Percentiles rank a stretch among this genome's conserved stretches.
phyloP scores from a whole-genome alignment of 2,113 vertebrate genomes.

The Scytalopus superciliaris region DNA sequence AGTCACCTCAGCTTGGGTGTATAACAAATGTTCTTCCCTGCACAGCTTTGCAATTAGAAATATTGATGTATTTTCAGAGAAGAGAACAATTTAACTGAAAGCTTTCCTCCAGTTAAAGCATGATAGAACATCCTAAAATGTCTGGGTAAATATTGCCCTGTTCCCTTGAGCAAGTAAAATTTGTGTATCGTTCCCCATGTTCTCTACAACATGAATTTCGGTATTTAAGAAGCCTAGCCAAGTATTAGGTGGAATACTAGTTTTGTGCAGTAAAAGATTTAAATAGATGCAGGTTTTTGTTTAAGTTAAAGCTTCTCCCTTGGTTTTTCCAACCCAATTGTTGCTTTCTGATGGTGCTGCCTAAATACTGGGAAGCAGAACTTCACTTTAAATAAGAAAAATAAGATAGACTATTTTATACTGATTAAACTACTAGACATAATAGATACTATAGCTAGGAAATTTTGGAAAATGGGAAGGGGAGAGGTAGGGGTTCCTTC shows the following conservation, averaged over 20 bases:
- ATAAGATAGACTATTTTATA: not conserved
- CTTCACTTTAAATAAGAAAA: not conserved
- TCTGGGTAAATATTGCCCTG: not conserved
- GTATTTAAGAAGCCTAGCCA: not conserved
- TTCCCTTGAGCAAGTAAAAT: not conserved
- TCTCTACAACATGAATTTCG: not conserved
- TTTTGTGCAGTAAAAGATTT: not conserved
- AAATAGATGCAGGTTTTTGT: not conserved
- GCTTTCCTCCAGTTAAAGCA: not conserved
- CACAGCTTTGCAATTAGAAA: not conserved
- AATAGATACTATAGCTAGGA: not conserved
- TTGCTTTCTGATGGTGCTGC: not conserved
- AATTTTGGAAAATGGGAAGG: not conserved
- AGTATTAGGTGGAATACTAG: not conserved
- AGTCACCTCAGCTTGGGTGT: not conserved
- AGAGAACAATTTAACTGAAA: not conserved
- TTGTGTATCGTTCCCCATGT: not conserved
- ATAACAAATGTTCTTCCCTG: not conserved
- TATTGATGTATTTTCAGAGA: not conserved
- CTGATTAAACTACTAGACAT: not conserved
- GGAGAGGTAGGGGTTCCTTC: not conserved
- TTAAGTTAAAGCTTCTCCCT: not conserved
- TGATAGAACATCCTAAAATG: not conserved
- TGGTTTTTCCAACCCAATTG: not conserved
- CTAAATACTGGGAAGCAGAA: not conserved